Evolutionary conservation across 2,113 vertebrate species (phyloP).

Genomic region (Carollia perspicillata): DNA sequence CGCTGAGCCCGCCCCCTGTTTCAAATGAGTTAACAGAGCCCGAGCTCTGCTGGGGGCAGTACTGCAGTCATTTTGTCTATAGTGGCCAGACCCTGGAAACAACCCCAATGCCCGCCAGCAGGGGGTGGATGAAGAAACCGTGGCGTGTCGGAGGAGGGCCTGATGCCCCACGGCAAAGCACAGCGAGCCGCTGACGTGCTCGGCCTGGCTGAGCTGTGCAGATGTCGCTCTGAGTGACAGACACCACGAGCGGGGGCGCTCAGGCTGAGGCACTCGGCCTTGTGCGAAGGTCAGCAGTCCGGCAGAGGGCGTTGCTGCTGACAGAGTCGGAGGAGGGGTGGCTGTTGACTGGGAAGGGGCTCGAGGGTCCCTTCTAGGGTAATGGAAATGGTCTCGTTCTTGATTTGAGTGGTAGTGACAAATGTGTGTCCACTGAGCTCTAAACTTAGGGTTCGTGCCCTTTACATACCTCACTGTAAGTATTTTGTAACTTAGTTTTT

Average conservation of each 20-base stretch:
- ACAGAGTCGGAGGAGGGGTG: background rate
- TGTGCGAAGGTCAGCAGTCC: background rate
- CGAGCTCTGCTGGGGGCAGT: too few species aligned
- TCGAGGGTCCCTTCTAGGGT: background rate
- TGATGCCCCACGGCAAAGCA: background rate
- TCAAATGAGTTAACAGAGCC: background rate
- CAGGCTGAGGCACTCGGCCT: background rate
- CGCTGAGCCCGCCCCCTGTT: accelerated
- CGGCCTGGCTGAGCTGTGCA: background rate
- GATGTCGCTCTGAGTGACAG: background rate
- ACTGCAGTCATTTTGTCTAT: background rate
- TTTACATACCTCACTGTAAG: background rate
- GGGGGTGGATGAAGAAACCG: too few species aligned
- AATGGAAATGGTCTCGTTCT: background rate
- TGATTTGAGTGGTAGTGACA: background rate
- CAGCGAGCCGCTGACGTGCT: background rate
- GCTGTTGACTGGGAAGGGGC: background rate
- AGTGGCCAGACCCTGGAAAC: background rate
- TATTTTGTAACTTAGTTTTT: background rate
- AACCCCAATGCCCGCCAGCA: too few species aligned
- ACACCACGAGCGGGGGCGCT: accelerated
- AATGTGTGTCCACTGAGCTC: background rate
- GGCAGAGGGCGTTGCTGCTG: background rate
- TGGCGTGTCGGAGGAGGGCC: background rate
- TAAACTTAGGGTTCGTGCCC: background rate